Conservation (phyloP, 2,888 invertebrate species). For the Mellilla xanthometata region DNA sequence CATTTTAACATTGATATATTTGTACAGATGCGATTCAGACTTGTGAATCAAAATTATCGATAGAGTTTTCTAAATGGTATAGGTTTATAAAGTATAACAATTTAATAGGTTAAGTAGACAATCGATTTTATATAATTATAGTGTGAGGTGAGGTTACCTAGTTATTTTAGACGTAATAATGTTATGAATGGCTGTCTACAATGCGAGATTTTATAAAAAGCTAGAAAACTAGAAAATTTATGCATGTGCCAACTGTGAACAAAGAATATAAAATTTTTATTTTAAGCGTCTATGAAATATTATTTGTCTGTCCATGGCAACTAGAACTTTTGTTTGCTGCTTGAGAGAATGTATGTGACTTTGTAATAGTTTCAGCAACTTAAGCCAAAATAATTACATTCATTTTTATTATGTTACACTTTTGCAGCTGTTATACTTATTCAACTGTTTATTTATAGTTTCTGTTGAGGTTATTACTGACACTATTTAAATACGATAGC, state of each 20-base stretch:
- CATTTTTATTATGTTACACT: neutral
- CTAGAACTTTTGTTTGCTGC: no score
- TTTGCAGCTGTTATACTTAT: no score
- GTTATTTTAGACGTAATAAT: constrained; percentile 13
- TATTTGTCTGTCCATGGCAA: no score
- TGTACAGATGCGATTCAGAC: constrained; percentile 5
- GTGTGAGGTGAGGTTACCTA: constrained; percentile 4
- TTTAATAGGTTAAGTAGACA: constrained; percentile 15
- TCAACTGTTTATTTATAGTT: no score
- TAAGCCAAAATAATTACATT: no score
- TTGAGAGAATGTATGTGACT: no score
- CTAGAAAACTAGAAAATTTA: neutral
- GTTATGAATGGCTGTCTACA: neutral
- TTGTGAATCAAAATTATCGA: neutral
- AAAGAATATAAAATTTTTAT: neutral
- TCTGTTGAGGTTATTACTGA: no score
- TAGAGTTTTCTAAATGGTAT: constrained; percentile 3
- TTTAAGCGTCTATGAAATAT: no score
- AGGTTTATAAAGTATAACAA: constrained; percentile 3
- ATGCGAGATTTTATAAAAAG: constrained; percentile 5
- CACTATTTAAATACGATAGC: no score
- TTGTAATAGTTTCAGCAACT: no score
- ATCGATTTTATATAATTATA: constrained; percentile 15
- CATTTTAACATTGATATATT: neutral
- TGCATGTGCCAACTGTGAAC: neutral